phyloP scores from a whole-genome alignment of 2,113 vertebrate species.

The Dromaius novaehollandiae region DNA sequence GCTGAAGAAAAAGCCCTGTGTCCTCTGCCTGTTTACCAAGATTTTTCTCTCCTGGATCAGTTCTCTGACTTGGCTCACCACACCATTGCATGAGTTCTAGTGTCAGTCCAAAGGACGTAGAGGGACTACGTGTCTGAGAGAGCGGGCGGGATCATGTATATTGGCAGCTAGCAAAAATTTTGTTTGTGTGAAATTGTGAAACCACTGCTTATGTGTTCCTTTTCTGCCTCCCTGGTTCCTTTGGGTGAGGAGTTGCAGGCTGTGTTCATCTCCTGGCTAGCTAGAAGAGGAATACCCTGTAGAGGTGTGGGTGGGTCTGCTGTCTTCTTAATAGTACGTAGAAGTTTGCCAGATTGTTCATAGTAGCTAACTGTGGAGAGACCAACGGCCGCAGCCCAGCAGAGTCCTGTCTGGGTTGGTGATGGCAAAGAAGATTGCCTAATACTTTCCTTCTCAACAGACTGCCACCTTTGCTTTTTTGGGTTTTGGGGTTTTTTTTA shows the following conservation, averaged over 20 bases:
- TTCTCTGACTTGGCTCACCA: background rate
- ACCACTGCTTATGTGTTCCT: background rate
- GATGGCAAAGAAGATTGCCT: background rate
- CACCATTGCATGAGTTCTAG: no score
- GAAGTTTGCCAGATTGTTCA: background rate
- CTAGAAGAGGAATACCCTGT: background rate
- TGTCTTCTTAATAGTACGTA: accelerated
- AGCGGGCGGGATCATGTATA: background rate
- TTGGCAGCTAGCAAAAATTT: background rate
- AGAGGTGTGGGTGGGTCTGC: background rate
- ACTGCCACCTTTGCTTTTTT: background rate
- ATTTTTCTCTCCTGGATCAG: background rate
- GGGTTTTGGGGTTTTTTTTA: background rate
- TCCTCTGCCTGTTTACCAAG: background rate
- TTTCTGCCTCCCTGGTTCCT: background rate
- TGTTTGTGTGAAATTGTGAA: background rate
- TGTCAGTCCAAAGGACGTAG: background rate
- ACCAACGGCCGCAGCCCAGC: background rate
- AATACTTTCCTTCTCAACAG: background rate
- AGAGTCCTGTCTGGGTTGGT: background rate
- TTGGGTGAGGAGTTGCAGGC: background rate
- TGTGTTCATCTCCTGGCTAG: background rate
- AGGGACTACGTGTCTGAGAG: background rate
- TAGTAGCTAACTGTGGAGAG: background rate
- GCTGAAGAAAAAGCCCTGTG: background rate